A percentile compares a stretch with the other conserved stretches of the same genome.
Evolutionary conservation across 2,888 invertebrate genomes (phyloP).

Genomic region (Perizoma affinitatum): DNA sequence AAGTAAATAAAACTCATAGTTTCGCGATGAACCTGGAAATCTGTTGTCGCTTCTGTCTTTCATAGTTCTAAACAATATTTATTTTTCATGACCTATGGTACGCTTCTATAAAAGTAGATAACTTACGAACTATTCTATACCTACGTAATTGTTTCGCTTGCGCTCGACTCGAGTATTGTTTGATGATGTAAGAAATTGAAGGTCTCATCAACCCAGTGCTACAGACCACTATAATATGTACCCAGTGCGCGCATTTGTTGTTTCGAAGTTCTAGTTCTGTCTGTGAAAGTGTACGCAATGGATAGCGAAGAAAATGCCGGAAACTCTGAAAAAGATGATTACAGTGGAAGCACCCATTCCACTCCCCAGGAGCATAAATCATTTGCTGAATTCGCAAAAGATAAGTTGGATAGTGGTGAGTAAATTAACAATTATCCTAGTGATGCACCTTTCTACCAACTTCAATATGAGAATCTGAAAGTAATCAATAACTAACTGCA

Average conservation of each 20-base stretch:
- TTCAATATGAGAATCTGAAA: too few relatives aligned
- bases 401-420: constrained; percentile 78
- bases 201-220: constrained; percentile 42
- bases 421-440: constrained; percentile 19
- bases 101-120: background rate
- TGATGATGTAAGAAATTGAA: constrained; percentile 82
- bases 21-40: background rate
- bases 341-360: constrained; percentile 73
- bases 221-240: constrained; percentile 4
- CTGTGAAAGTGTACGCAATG: constrained; percentile 53
- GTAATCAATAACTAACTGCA: too few relatives aligned
- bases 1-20: constrained; percentile 43
- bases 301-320: constrained; percentile 67
- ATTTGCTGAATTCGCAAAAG: constrained; percentile 79
- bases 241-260: constrained; percentile 53
- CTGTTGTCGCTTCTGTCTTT: constrained; percentile 1
- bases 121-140: too few relatives aligned
- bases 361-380: constrained; percentile 78
- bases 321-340: constrained; percentile 69
- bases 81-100: background rate
- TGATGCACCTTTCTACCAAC: background rate
- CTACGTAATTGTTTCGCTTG: background rate
- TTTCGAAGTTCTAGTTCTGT: constrained; percentile 45
- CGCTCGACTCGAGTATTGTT: constrained; percentile 51
- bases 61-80: background rate